Evolutionary conservation across 2,113 vertebrate genomes (phyloP), one percentile per base, ranked within the genome.

Genomic region (Ictalurus punctatus): DNA sequence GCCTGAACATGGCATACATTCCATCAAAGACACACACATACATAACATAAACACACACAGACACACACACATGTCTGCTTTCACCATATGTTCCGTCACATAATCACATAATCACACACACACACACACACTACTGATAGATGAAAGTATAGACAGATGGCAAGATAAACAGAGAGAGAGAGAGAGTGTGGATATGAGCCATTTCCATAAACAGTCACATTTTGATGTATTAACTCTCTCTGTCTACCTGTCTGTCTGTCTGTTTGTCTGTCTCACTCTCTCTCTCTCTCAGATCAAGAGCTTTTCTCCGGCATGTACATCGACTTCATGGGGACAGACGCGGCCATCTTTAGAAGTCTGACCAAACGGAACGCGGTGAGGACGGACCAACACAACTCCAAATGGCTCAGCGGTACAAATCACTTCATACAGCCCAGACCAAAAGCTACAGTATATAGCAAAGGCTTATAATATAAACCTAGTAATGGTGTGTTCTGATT

Each of bases 291-390:
- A 99, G 98, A 99, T 92, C 97, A 99, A 94, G 98, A 99, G 92
- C 96, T 99, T 59, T 99, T 99, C 95, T 99, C 98, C 14, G 98
- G 97, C 91, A 97, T 99, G 97, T 99, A 98, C 92, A 99, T 99
- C 80, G 98, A 99, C 96, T 99, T 99, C 95, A 99, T 99, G 98
- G 98, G 98, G 89, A 99, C 98, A 0, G 98, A 99, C 91, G 97
- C 98, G 0, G 98, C 98, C 89, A 98, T 99, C 95, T 99, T 99
- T 93, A 97, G 98, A 92, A 99, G 98, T 92, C 95, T 99, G 92
- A 99, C 98, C 84, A 97, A 91, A 91, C 96, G 97, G 86, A 99
- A 99, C 86, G 96, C 98, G 1, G 97, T 99, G 88, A 94, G 98
- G 90, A 99, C 98, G 0, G 98, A 99, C 92, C 98, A 99, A 87